Evolutionary conservation across 92 coral and sea anemone genomes (phyloP), one percentile per base, ranked within the genome.

Genomic region (Paramuricea clavata): DNA sequence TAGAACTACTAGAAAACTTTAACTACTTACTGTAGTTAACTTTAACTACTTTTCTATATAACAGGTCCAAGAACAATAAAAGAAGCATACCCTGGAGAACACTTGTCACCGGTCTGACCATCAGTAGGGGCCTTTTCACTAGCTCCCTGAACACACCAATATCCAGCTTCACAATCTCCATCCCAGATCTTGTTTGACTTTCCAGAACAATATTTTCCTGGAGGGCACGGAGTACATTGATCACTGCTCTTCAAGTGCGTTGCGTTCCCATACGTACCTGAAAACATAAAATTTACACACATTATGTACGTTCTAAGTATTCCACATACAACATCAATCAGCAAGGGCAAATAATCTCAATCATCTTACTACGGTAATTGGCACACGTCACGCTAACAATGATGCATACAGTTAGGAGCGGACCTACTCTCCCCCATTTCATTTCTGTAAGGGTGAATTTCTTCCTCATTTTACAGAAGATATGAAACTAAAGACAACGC

Each of bases 161-260:
- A 96, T 11, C 99, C 99, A 39, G 91, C 91, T 49, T 91, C 87
- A 69, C 99, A 96, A 78, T 94, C 92, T 59, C 80, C 92, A 52
- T 91, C 90, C 98, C 98, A 94, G 19, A 89, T 86, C 80, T 88
- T 90, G 76, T 96, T 96, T 12, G 98, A 95, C 68, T 90, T 92
- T 10, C 98, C 98, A 69, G 87, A 89, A 81, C 99, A 96, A 89
- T 85, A 96, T 70, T 91, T 96, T 25, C 99, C 99, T 49, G 97
- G 81, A 9, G 98, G 99, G 82, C 99, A 96, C 28, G 82, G 73
- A 21, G 86, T 69, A 36, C 99, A 96, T n/a, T 96, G 90, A 15
- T 57, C 92, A 31, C 71, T 85, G 12, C 56, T 85, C 76, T 77
- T 87, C 30, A 94, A 71, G 60, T 93, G 97, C 2, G 98, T 94